Evolutionary conservation across 2,113 vertebrate genomes (phyloP), one percentile per base, ranked within the genome.

Genomic region (Antennarius striatus): DNA sequence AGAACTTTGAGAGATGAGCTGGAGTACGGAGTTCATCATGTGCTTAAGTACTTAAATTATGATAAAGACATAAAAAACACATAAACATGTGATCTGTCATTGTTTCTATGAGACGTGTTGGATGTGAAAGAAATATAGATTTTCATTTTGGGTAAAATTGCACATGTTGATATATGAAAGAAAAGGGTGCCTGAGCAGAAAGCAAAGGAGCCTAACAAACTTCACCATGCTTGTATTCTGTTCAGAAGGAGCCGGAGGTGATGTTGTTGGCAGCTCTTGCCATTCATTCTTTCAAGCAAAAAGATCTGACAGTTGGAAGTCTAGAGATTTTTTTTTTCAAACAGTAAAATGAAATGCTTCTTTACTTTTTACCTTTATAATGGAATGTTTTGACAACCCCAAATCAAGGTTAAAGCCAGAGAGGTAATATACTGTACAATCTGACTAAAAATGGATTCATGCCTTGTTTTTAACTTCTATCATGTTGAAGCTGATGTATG

Each of bases 301-400:
- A 63, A 59, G 48, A 14, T 6, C 6, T 4, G 36, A 43, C 4
- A 22, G 43, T 49, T 57, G n/a, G 14, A 51, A 55, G 46, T 52
- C 42, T 29, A 39, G 4, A 52, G 22, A 22, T 36, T 16, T 9
- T 14, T 29, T 56, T 30, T 51, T 16, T 36, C 12, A 12, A 15
- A 56, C 9, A 22, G 15, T 4, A 49, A 40, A 52, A 30, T 17
- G 4, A 45, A 36, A 36, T 7, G 7, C 8, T 40, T 56, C 45
- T 72, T 63, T 75, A 64, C 2, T 62, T 65, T 64, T 69, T 3
- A 14, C 36, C 64, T 67, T 50, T 39, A 55, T 60, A 42, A 10
- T 50, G 28, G 39, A 65, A 28, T 40, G 15, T 36, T 22, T 4
- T 1, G 11, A 29, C 45, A 43, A 73, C 43, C 30, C 3, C 12